phyloP scores from a whole-genome alignment of 2,888 invertebrate genomes.

The Podabrus alpinus region DNA sequence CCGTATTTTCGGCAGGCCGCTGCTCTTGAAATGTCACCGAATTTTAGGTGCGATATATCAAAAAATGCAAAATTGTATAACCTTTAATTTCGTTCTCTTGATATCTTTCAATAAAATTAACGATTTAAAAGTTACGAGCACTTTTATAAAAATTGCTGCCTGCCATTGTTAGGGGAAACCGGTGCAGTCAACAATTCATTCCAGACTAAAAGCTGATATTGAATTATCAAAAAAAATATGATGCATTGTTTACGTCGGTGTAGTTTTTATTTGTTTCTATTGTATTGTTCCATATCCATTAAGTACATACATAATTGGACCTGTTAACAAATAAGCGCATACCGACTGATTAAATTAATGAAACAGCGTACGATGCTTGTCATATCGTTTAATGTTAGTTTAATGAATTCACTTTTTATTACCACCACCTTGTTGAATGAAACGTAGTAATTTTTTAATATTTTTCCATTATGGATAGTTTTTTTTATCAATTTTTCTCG shows the following conservation, averaged over 20 bases:
- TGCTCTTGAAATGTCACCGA: no score
- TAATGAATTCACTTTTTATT: neutral
- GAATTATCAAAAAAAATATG: neutral
- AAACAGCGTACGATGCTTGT: conserved; percentile 10
- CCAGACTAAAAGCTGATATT: neutral
- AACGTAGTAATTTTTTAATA: neutral
- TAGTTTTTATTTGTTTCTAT: conserved; percentile 11
- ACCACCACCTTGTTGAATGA: neutral
- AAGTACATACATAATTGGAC: conserved; percentile 17
- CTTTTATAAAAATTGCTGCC: no score
- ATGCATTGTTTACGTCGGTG: neutral
- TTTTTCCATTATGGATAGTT: neutral
- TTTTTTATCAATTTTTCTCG: neutral
- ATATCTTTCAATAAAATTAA: no score
- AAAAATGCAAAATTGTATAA: no score
- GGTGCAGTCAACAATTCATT: neutral
- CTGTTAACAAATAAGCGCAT: conserved; percentile 21
- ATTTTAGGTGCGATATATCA: no score
- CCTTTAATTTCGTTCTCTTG: no score
- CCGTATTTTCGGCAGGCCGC: no score
- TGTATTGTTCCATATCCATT: conserved; percentile 22
- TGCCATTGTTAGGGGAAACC: neutral
- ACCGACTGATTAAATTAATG: conserved; percentile 28
- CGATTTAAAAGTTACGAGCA: no score
- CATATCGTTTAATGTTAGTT: conserved; percentile 2